Evolutionary conservation across 2,888 invertebrate species (phyloP).

Genomic region (Toxonevra muliebris): DNA sequence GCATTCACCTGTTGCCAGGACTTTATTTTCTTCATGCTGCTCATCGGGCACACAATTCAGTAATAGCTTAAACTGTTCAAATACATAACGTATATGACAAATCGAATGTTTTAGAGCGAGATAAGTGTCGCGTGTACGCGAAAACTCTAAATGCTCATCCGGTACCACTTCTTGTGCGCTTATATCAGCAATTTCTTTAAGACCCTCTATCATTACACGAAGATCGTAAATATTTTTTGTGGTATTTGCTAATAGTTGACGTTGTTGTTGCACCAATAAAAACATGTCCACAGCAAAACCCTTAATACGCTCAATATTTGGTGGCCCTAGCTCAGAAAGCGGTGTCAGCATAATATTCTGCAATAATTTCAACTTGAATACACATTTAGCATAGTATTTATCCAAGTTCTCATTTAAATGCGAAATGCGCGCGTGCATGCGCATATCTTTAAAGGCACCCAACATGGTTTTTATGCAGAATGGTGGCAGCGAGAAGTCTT

Average conservation of each 20-base stretch:
- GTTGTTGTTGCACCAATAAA: constrained; percentile 74
- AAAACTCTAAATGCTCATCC: constrained; percentile 44
- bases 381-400: constrained; percentile 60
- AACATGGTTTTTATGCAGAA: constrained; percentile 73
- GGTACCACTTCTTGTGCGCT: constrained; percentile 10
- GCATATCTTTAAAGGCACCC: constrained; percentile 68
- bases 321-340: constrained; percentile 80
- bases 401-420: constrained; percentile 62
- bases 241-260: constrained; percentile 70
- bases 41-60: constrained; percentile 71
- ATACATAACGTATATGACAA: constrained; percentile 59
- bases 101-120: constrained; percentile 49
- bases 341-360: constrained; percentile 68
- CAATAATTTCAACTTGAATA: constrained; percentile 61
- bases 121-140: constrained; percentile 45
- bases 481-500: constrained; percentile 75
- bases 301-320: constrained; percentile 84
- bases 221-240: constrained; percentile 70
- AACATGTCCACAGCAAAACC: constrained; percentile 85
- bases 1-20: constrained; percentile 37
- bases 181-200: constrained; percentile 53
- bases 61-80: constrained; percentile 76
- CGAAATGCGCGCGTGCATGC: constrained; percentile 60
- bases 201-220: constrained; percentile 65
- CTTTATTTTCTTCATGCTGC: constrained; percentile 45